These are phyloP conservation scores for Drosophila helvetica DNA, from an alignment of 2,888 invertebrate genomes.

Conservation along the genomic window DNA sequence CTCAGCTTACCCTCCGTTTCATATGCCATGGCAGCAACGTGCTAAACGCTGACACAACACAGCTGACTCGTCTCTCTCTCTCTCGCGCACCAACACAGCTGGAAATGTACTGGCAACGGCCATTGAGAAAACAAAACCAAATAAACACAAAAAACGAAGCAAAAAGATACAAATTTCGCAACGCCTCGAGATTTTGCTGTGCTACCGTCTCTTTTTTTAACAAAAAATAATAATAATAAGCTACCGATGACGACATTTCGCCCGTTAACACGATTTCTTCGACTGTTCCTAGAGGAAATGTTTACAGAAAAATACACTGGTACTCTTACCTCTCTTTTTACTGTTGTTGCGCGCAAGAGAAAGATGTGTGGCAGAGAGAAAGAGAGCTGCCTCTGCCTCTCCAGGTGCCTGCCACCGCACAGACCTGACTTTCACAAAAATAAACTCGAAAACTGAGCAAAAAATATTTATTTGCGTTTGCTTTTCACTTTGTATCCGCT, in stretches of 20 bases:
- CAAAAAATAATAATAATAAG: slow-evolving; percentile 41
- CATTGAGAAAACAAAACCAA: slow-evolving; percentile 60
- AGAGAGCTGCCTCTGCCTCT: slow-evolving; percentile 10
- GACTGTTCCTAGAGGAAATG: slow-evolving; percentile 14
- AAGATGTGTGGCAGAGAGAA: slow-evolving; percentile 12
- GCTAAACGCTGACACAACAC: slow-evolving; percentile 60
- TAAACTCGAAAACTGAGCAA: slow-evolving; percentile 31
- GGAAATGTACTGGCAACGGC: slow-evolving; percentile 38
- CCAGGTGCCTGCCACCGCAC: slow-evolving; percentile 12
- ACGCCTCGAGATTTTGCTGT: slow-evolving; percentile 41
- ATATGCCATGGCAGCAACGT: slow-evolving; percentile 43
- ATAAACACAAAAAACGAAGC: slow-evolving; percentile 35
- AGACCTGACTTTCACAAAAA: slow-evolving; percentile 46
- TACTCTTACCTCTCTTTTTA: slow-evolving; percentile 37
- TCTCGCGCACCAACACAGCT: slow-evolving; percentile 42
- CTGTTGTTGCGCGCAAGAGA: slow-evolving; percentile 8
- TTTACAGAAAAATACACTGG: slow-evolving; percentile 14
- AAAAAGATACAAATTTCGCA: slow-evolving; percentile 45
- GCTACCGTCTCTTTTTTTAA: slow-evolving; percentile 31
- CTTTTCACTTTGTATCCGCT: slow-evolving; percentile 58
- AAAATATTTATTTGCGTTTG: slow-evolving; percentile 43
- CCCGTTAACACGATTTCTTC: slow-evolving; percentile 28
- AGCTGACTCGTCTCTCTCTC: slow-evolving; percentile 59
- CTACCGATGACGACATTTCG: slow-evolving; percentile 35
- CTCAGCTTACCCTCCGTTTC: slow-evolving; percentile 48